Evolutionary conservation across 2,888 invertebrate species (phyloP), one percentile per base, ranked within the genome.

Genomic region (Dryadula phaetusa): DNA sequence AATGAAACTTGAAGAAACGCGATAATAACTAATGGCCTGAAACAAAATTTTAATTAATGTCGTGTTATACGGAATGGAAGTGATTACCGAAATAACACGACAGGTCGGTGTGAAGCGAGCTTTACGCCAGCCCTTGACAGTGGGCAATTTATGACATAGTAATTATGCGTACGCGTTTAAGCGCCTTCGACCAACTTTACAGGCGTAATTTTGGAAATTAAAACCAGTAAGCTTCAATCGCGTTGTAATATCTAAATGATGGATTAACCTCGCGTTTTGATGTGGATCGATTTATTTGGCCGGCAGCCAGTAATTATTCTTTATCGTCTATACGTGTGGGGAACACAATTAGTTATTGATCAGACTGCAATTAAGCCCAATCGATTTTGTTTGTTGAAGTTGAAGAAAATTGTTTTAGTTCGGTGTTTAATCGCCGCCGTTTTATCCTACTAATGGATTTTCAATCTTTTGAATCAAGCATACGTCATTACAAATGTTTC

Each of bases 11-110:
- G 81, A 91, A 90, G 90, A 88, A 92, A 92, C 91, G 89, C 91
- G 88, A 90, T 84, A 86, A 84, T 84, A 80, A 89, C 91, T 91
- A 92, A 92, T 91, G 92, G 91, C 78, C 91, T 91, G 90, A 90
- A 92, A 90, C 92, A 92, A 93, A 92, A 93, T 92, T 93, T 93
- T 93, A 93, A 93, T 93, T 93, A 93, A 90, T 92, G 90, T 90
- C 92, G 91, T 90, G 90, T 91, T 92, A 86, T 88, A 91, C 82
- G 82, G 82, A 92, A 90, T 90, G 88, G 88, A 90, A 91, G 90
- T 92, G 90, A 92, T 92, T 92, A 92, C 86, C 86, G 84, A 86
- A 90, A 86, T 89, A 91, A 92, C 88, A 86, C 90, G 90, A 89
- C 88, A 89, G 85, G 85, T 79, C 79, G 82, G 81, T 83, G 82